Evolutionary conservation across 1,140 invertebrate genomes (phyloP), one percentile per base, ranked within the genome.

Genomic region (Microplitis mediator): DNA sequence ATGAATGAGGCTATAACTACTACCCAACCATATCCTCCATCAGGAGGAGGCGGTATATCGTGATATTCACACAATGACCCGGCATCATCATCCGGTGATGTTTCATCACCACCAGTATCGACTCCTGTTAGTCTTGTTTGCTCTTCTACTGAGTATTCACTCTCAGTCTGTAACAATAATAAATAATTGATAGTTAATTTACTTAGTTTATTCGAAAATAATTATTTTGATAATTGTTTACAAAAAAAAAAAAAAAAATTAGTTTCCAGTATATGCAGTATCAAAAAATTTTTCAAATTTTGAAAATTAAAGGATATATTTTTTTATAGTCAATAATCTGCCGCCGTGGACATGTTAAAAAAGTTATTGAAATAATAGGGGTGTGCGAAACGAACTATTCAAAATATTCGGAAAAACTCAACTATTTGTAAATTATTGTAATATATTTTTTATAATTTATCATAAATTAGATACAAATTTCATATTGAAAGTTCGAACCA

Each of bases 1-100:
- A 98, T 92, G 86, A 99, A 99, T 6, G 95, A 97, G 58, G 95
- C 96, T 78, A 97, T 92, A 35, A 98, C 97, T 73, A 99, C 84
- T 58, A 96, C 93, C 96, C 96, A 98, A 35, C 95, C 96, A 86
- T 95, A 97, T 31, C 94, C 94, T 51, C 94, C 94, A 81, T 95
- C 94, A 6, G 94, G 94, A 11, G 94, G 93, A 62, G 94, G 93
- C 14, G 94, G 94, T 62, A 95, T 89, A 74, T 94, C 93, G 72
- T 91, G 90, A 79, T 93, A 93, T 79, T 92, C 91, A 85, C 90
- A 92, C 35, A 90, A 83, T 1, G 91, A 93, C 69, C 92, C 90
- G n/a, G 89, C 90, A 74, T 94, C 93, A 71, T 94, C 93, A 13
- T 92, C 91, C 4, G 90, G 91, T 5, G 90, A 90, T 32, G 90